Conservation (phyloP, 2,888 invertebrate genomes). For the Fragum whitleyi region DNA sequence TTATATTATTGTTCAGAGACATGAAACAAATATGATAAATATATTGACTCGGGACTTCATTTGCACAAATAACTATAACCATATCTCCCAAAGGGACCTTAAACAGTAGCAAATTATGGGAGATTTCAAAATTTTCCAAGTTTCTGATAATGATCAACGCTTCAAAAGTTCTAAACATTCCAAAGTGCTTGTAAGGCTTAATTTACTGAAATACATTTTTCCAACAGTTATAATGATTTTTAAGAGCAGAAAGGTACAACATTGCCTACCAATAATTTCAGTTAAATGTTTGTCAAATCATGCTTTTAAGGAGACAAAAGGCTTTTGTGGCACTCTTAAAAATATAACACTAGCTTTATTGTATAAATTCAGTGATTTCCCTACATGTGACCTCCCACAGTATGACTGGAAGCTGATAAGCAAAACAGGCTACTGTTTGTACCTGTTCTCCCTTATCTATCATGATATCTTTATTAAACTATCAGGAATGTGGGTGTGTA, state of each 20-base stretch:
- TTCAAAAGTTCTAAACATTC: too few species aligned
- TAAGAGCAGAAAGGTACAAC: too few species aligned
- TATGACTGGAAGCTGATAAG: conserved; percentile 36
- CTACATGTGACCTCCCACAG: background rate
- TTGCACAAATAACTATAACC: conserved; percentile 51
- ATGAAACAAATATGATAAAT: conserved; percentile 32
- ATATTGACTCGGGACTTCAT: conserved; percentile 46
- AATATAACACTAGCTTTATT: background rate
- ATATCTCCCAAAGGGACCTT: conserved; percentile 47
- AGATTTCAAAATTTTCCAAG: conserved; percentile 7
- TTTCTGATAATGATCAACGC: background rate
- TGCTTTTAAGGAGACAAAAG: background rate
- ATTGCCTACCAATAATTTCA: background rate
- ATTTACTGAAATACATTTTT: too few species aligned
- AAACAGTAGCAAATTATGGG: conserved; percentile 32
- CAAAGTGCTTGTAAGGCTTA: too few species aligned
- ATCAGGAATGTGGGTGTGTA: conserved; percentile 23
- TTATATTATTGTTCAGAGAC: conserved; percentile 18
- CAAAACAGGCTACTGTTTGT: conserved; percentile 24
- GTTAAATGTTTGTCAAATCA: background rate
- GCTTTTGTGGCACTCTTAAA: background rate
- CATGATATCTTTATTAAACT: conserved; percentile 24
- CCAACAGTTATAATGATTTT: too few species aligned
- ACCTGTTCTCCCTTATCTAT: conserved; percentile 27
- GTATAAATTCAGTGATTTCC: background rate